Base-by-base conservation (phyloP, 2,888 invertebrate species). In the Blastobasis lacticolella region DNA sequence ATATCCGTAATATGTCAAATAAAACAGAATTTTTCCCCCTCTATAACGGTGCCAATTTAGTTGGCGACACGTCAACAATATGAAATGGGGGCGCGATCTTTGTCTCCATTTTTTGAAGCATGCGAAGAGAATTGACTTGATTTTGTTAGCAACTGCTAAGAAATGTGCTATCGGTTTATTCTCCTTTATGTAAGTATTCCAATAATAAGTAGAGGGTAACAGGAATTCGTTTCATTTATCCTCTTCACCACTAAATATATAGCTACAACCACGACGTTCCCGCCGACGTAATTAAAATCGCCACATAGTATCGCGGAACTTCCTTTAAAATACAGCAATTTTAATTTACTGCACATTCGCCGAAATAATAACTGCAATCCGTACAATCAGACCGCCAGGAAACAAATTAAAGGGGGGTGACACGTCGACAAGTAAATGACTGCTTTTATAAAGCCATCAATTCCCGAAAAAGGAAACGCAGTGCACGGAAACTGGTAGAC, bases 1-100 rank as follows among this genome's bases (percentile, higher is more conserved):
- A 69, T 63, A 63, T 59, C 61, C 67, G 65, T 73, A 73, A 81
- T 75, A 69, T 71, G 75, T 78, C 79, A 76, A 79, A 81, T 77
- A 75, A 73, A 78, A 78, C 70, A 68, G 65, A 72, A 75, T 78
- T 81, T 71, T 61, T 67, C 66, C 71, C 64, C 66, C 77, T 75
- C 75, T 71, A 61, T 68, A 69, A 69, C 70, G 71, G 75, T 67
- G 69, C 76, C 80, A 83, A 84, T 84, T 85, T 81, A 75, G 81
- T 75, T 73, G 66, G 73, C 74, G 73, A 78, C 80, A 77, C 78
- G 81, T 78, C 79, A 77, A 82, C 78, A 80, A 78, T 78, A 80
- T 73, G 69, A 75, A 75, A 70, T 75, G 70, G 73, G 76, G 75
- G 69, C 62, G 57, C 62, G 73, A 78, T 78, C 73, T 78, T 78